phyloP scores from a whole-genome alignment of 2,797 vertebrate species.

The Pipistrellus kuhlii region DNA sequence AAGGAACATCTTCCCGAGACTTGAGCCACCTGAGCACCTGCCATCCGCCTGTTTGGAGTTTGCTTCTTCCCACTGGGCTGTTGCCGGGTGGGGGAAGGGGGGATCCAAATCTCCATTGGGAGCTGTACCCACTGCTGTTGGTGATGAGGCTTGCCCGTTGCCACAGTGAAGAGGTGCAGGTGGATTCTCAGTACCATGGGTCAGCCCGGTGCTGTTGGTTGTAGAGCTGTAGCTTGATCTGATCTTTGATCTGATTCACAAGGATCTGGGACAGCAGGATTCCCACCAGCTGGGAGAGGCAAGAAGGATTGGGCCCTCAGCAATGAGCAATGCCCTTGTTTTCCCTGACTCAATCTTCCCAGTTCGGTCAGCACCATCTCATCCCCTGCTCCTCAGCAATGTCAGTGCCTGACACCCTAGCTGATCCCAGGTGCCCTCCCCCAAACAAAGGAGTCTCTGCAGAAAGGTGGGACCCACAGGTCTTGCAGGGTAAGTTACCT shows the following conservation, averaged over 20 bases:
- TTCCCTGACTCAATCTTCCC: conserved; percentile 14
- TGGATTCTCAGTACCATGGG: conserved; percentile 90
- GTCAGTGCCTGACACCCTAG: background rate
- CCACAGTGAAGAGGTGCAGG: background rate
- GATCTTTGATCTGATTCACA: conserved; percentile 94
- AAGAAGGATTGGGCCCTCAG: background rate
- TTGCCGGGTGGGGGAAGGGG: background rate
- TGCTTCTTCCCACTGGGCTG: background rate
- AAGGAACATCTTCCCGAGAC: conserved; percentile 28
- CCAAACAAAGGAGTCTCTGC: conserved; percentile 42
- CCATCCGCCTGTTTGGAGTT: conserved; percentile 30
- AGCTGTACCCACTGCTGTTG: background rate
- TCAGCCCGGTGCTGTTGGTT: conserved; percentile 91
- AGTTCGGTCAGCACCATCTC: background rate
- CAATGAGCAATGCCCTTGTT: background rate
- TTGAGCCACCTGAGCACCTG: conserved; percentile 24
- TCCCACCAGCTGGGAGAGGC: conserved; percentile 91
- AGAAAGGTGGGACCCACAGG: background rate
- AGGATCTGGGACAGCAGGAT: conserved; percentile 95
- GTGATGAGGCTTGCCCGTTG: background rate
- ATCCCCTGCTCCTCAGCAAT: background rate
- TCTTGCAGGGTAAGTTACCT: conserved; percentile 87
- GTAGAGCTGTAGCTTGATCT: conserved; percentile 95
- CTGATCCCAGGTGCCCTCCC: background rate
- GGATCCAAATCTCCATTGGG: conserved; percentile 42